These are phyloP conservation scores for Tadarida brasiliensis DNA, from an alignment of 2,797 vertebrate genomes.

Conservation along the genomic window DNA sequence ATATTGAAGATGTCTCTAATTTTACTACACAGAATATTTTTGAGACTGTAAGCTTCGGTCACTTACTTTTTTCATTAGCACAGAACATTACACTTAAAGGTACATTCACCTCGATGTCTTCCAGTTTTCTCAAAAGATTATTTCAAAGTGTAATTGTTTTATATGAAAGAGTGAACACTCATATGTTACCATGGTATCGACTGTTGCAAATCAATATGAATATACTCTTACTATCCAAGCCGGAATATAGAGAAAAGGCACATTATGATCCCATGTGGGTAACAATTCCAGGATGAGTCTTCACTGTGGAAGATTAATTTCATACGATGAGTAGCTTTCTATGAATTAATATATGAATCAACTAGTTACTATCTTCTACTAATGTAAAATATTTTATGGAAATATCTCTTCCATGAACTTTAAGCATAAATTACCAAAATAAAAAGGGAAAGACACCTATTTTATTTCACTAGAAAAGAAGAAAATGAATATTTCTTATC, in stretches of 20 bases:
- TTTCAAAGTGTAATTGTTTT: conserved; percentile 80
- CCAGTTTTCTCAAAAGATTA: conserved; percentile 79
- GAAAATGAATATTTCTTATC: neutral
- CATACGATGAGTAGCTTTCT: conserved; percentile 61
- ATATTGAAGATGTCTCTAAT: conserved; percentile 70
- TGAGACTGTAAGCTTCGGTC: conserved; percentile 52
- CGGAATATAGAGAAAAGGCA: conserved; percentile 73
- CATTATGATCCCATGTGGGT: conserved; percentile 65
- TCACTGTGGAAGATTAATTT: conserved; percentile 81
- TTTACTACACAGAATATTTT: conserved; percentile 67
- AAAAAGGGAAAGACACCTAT: neutral
- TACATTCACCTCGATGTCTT: conserved; percentile 70
- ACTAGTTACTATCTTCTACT: conserved; percentile 65
- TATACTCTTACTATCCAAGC: conserved; percentile 70
- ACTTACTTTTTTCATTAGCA: conserved; percentile 78
- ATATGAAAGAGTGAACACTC: conserved; percentile 74
- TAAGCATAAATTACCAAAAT: conserved; percentile 54
- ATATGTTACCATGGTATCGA: conserved; percentile 71
- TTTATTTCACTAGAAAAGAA: neutral
- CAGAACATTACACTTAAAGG: conserved; percentile 68
- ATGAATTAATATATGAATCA: conserved; percentile 79
- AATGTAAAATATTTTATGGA: conserved; percentile 60
- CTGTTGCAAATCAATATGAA: conserved; percentile 80
- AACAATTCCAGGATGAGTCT: conserved; percentile 81
- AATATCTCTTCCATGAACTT: conserved; percentile 54